Evolutionary conservation across 2,888 invertebrate genomes (phyloP).

Genomic region (Hylaea fasciaria): DNA sequence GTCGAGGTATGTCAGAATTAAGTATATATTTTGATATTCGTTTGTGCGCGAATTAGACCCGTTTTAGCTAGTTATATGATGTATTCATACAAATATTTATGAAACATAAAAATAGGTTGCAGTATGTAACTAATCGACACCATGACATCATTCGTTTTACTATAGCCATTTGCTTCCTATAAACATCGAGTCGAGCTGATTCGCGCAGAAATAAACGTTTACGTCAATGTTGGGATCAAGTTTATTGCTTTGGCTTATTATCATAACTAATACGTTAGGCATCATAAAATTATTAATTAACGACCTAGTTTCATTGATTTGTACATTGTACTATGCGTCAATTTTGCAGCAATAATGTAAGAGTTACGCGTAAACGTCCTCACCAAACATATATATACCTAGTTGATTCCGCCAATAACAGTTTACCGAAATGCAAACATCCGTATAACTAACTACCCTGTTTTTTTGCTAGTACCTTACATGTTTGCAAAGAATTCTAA

Average conservation of each 20-base stretch:
- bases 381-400: too few relatives aligned
- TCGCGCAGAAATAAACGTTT: constrained; percentile 31
- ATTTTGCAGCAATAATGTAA: too few relatives aligned
- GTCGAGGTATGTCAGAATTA: too few relatives aligned
- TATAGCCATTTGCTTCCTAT: constrained; percentile 21
- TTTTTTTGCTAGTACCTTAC: too few relatives aligned
- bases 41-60: too few relatives aligned
- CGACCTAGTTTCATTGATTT: constrained; percentile 1
- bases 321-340: too few relatives aligned
- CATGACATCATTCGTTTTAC: constrained; percentile 35
- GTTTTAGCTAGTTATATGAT: constrained; percentile 13
- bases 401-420: too few relatives aligned
- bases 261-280: not conserved
- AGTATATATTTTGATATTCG: too few relatives aligned
- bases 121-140: constrained; percentile 18
- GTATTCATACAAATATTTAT: constrained; percentile 2
- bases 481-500: too few relatives aligned
- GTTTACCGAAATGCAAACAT: too few relatives aligned
- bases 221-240: constrained; percentile 27
- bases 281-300: constrained; percentile 18
- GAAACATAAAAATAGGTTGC: not conserved
- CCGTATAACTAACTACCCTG: too few relatives aligned
- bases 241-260: constrained; percentile 23
- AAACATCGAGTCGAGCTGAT: constrained; percentile 16
- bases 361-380: too few relatives aligned